A percentile compares a stretch with the other conserved stretches of the same genome.
phyloP scores from a whole-genome alignment of 2,888 invertebrate genomes.

The Idaea straminata region DNA sequence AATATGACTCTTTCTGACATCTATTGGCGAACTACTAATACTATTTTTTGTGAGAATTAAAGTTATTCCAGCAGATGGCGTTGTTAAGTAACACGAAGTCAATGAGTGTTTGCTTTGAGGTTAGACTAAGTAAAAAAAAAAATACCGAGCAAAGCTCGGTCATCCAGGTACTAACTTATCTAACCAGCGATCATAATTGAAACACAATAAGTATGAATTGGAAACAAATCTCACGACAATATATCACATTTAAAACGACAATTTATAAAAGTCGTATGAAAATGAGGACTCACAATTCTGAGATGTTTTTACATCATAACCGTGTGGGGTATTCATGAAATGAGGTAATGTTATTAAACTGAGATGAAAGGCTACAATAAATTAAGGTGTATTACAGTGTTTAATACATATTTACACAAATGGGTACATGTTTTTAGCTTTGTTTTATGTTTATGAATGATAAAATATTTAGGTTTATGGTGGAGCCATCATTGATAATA shows the following conservation, averaged over 20 bases:
- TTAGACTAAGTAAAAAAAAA: no score
- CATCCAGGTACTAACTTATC: constrained; percentile 9
- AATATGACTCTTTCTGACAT: no score
- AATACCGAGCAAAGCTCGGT: no score
- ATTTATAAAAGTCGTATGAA: constrained; percentile 47
- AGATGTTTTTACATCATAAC: not conserved
- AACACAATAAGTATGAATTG: constrained; percentile 39
- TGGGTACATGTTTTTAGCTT: not conserved
- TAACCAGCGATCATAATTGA: constrained; percentile 27
- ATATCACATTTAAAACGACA: constrained; percentile 44
- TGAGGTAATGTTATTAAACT: constrained; percentile 1
- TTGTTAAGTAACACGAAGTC: no score
- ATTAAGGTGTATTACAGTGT: not conserved
- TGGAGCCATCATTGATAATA: no score
- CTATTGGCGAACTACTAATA: no score
- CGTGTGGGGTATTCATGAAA: not conserved
- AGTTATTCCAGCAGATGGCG: no score
- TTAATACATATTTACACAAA: not conserved
- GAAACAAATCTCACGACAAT: constrained; percentile 40
- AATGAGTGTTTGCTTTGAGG: no score
- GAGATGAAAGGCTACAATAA: not conserved
- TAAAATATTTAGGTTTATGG: no score
- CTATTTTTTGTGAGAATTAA: no score
- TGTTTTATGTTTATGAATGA: not conserved
- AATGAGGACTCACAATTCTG: not conserved